Evolutionary conservation across 2,113 vertebrate genomes (phyloP), one percentile per base, ranked within the genome.

Genomic region (Ciconia maguari): DNA sequence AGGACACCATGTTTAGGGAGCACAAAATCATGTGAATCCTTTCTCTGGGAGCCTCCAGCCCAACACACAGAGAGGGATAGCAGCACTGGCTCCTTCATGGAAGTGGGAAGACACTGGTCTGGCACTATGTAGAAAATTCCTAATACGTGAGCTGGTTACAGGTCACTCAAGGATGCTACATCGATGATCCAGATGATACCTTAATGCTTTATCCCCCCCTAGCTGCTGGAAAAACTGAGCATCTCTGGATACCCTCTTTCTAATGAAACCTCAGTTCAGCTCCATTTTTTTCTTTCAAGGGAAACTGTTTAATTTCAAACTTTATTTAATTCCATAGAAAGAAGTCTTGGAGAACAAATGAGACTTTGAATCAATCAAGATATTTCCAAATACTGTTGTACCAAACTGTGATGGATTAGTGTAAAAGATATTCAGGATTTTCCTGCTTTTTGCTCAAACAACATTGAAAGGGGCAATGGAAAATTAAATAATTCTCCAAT

Each of bases 1-100:
- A 42, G 65, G 55, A 34, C 10, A 34, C 19, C 12, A 4, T 8
- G 4, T 70, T 11, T 15, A 62, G 24, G 19, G 8, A 76, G 26
- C 48, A 66, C 18, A 44, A 80, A 87, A 54, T 62, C 42, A 18
- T 3, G 6, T 20, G 25, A 52, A 25, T 46, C 18, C 14, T 93
- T 88, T 54, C 18, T 34, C 57, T 71, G 25, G 16, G 32, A 76
- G 27, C 42, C 34, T 83, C 48, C 27, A 54, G n/a, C 20, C 4
- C 20, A n/a, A 8, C 20, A 44, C 0, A 0, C 20, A 78, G 68
- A 74, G 52, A 64, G 11, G 3, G 11, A 22, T 1, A 58, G 55
- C 26, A 62, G 34, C 34, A 48, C 27, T 24, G 25, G 11, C n/a
- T 92, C 4, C 44, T 38, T 82, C 6, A 4, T 60, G 38, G 71